phyloP scores from a whole-genome alignment of 2,797 vertebrate genomes.

The Gambusia yucatana region DNA sequence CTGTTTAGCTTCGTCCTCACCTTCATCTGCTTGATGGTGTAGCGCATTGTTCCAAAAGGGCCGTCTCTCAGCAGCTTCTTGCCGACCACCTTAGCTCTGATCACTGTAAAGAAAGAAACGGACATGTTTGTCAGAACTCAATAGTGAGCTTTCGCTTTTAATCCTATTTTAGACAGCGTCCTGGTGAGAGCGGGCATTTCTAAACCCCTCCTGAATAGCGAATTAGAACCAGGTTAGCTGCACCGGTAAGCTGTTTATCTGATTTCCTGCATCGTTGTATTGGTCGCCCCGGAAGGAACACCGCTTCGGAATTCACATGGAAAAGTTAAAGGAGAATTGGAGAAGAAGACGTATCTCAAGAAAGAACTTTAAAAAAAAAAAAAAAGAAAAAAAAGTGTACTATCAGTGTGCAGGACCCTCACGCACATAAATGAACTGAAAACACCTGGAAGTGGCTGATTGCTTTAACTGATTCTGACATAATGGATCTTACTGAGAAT shows the following conservation, averaged over 20 bases:
- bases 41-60: constrained; percentile 93
- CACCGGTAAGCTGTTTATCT: constrained; percentile 65
- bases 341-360: background rate
- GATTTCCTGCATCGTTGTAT: constrained; percentile 63
- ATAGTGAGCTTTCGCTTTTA: background rate
- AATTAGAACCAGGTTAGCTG: constrained; percentile 51
- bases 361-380: background rate
- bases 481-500: constrained; percentile 46
- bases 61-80: constrained; percentile 95
- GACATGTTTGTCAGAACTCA: background rate
- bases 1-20: constrained; percentile 63
- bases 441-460: constrained; percentile 33
- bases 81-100: constrained; percentile 95
- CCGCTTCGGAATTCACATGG: constrained; percentile 12
- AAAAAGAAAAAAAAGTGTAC: constrained; percentile 31
- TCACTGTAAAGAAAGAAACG: constrained; percentile 83
- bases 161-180: background rate
- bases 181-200: background rate
- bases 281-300: constrained; percentile 24
- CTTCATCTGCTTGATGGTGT: constrained; percentile 98
- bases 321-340: background rate
- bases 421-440: constrained; percentile 59
- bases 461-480: constrained; percentile 50
- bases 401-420: constrained; percentile 56
- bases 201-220: background rate